Evolutionary conservation across 2,797 vertebrate genomes (phyloP).

Genomic region (Lateolabrax maculatus): DNA sequence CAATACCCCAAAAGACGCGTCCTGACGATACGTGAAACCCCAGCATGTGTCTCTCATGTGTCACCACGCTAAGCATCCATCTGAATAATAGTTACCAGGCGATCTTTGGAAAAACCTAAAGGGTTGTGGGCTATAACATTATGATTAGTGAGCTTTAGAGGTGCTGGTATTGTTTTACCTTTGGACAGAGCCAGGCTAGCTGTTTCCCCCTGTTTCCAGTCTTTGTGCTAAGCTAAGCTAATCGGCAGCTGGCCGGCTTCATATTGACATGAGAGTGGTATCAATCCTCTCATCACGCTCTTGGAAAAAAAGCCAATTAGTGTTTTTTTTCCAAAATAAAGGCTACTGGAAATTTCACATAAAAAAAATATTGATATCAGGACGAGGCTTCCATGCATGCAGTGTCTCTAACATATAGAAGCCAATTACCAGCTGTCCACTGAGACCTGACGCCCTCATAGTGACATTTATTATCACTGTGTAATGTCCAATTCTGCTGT

Average conservation of each 20-base stretch:
- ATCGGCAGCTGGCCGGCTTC: background rate
- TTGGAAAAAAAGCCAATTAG: background rate
- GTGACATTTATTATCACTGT: background rate
- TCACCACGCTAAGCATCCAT: background rate
- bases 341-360: background rate
- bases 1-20: background rate
- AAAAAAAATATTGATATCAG: no score
- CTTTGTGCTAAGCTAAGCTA: conserved; percentile 20
- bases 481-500: no score
- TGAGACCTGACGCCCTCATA: no score
- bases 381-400: no score
- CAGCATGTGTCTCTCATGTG: background rate
- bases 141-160: background rate
- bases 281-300: background rate
- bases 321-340: no score
- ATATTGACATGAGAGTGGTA: background rate
- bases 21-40: background rate
- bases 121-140: no score
- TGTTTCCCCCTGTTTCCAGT: background rate
- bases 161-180: background rate
- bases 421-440: no score
- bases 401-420: no score
- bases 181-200: background rate
- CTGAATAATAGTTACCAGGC: background rate
- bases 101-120: background rate